A percentile compares a stretch with the other conserved stretches of the same genome.
phyloP scores from a whole-genome alignment of 2,113 vertebrate genomes.

The Neogale vison region DNA sequence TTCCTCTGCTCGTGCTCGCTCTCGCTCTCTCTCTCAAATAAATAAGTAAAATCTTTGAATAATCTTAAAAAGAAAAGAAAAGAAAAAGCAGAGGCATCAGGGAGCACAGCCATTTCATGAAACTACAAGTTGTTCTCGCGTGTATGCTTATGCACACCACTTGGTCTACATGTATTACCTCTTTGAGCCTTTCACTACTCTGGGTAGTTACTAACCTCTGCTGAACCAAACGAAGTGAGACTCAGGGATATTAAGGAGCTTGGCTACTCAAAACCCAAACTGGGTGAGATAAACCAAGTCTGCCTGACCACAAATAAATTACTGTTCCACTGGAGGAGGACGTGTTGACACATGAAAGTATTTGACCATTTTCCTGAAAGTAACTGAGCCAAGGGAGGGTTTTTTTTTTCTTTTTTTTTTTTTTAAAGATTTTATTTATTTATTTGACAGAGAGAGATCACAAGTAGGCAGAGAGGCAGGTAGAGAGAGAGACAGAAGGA shows the following conservation, averaged over 20 bases:
- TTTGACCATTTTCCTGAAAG: constrained; percentile 7
- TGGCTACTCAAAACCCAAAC: not conserved
- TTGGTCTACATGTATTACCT: not conserved
- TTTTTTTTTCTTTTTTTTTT: no score
- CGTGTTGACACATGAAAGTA: not conserved
- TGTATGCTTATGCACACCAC: not conserved
- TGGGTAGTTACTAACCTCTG: not conserved
- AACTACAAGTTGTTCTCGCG: not conserved
- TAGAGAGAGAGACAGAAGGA: no score
- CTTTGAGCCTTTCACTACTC: not conserved
- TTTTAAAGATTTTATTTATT: no score
- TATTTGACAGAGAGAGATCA: no score
- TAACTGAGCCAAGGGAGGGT: constrained; percentile 19
- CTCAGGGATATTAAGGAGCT: not conserved
- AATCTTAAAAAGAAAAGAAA: not conserved
- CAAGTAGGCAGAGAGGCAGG: no score
- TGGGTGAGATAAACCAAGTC: constrained; percentile 19
- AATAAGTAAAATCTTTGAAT: not conserved
- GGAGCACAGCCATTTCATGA: not conserved
- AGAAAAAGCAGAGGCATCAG: not conserved
- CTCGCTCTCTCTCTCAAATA: not conserved
- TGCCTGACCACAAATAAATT: constrained; percentile 13
- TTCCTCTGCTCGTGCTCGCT: not conserved
- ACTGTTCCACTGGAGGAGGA: not conserved
- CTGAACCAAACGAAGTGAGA: constrained; percentile 6